phyloP scores from a whole-genome alignment of 2,113 vertebrate species.

The Otolemur garnettii region DNA sequence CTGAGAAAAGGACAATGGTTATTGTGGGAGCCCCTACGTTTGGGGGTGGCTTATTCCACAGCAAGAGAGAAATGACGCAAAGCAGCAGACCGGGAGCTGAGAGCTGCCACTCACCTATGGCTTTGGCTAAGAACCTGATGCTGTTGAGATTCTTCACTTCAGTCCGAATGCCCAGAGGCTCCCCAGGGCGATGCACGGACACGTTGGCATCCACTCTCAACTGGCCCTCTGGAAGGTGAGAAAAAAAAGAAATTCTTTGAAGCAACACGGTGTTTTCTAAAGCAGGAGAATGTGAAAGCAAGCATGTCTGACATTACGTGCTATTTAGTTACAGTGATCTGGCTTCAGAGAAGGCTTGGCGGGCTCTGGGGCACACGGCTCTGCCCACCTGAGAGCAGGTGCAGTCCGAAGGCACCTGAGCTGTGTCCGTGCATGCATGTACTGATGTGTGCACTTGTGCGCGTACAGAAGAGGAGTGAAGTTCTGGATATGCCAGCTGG shows the following conservation, averaged over 20 bases:
- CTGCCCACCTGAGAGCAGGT: not conserved
- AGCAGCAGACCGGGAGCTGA: not conserved
- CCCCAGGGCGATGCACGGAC: constrained; percentile 94
- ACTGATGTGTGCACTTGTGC: not conserved
- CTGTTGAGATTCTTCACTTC: constrained; percentile 99
- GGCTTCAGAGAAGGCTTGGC: not conserved
- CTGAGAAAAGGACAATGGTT: not conserved
- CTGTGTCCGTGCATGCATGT: not conserved
- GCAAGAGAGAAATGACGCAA: not conserved
- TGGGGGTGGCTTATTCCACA: not conserved
- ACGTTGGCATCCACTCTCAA: constrained; percentile 98
- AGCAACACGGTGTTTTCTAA: not conserved
- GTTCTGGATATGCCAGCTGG: not conserved
- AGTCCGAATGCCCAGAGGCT: constrained; percentile 93
- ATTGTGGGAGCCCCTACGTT: not conserved
- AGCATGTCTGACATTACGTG: not conserved
- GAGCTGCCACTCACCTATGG: constrained; percentile 90
- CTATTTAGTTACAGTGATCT: not conserved
- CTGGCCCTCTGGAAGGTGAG: constrained; percentile 92
- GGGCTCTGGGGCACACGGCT: not conserved
- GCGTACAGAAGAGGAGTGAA: not conserved
- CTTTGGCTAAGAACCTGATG: constrained; percentile 93
- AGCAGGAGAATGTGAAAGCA: not conserved
- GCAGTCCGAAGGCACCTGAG: not conserved
- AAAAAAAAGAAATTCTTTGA: constrained; percentile 3